These are phyloP conservation scores for Aelia acuminata DNA, from an alignment of 2,888 invertebrate species.

Conservation along the genomic window DNA sequence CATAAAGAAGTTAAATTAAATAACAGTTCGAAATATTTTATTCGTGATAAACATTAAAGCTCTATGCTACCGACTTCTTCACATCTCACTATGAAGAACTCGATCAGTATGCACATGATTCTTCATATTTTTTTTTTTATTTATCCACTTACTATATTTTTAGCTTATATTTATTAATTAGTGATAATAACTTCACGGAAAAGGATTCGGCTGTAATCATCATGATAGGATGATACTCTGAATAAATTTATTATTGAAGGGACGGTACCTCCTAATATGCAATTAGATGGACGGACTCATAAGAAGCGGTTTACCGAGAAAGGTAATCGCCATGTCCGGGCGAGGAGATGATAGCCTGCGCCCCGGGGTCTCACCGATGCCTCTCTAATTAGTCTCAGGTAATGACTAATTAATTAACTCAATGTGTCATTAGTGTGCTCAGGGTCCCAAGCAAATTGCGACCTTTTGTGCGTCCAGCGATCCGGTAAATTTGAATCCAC, in stretches of 20 bases:
- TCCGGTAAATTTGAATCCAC: not conserved
- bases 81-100: too few species aligned
- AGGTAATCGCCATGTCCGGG: not conserved
- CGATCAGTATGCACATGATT: too few species aligned
- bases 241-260: not conserved
- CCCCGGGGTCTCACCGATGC: not conserved
- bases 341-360: not conserved
- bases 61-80: too few species aligned
- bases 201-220: not conserved
- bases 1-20: too few species aligned
- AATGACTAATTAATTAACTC: slow-evolving; percentile 13
- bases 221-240: not conserved
- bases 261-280: slow-evolving; percentile 10
- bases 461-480: not conserved
- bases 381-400: slow-evolving; percentile 21
- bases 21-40: too few species aligned
- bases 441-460: not conserved
- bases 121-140: too few species aligned
- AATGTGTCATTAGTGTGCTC: slow-evolving; percentile 17
- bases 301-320: slow-evolving; percentile 14
- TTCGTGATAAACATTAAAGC: too few species aligned
- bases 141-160: too few species aligned
- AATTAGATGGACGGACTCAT: not conserved
- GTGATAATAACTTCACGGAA: not conserved
- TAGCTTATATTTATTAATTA: too few species aligned